Base-by-base conservation (phyloP, 1,140 invertebrate genomes). In the Steinernema khuongi region DNA sequence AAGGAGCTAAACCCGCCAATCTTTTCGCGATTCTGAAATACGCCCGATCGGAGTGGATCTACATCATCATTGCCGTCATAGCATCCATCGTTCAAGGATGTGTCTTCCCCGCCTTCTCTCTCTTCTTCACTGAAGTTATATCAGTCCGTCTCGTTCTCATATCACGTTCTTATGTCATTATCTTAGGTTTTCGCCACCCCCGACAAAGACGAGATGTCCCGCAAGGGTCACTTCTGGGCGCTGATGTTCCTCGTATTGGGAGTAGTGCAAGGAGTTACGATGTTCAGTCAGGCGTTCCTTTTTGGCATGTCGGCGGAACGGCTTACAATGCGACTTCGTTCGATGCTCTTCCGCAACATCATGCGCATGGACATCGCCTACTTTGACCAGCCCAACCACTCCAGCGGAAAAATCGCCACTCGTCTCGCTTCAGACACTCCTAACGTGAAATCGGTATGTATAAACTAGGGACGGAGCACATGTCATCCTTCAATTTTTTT, bases 351-450 rank as follows among this genome's bases (percentile, higher is more conserved):
- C 73, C 81, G 76, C 43, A 85, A 87, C 26, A 86, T 89, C 78
- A 44, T 89, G 26, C 78, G 85, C 43, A 81, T 86, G 85, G 87
- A 89, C 43, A 87, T 88, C 33, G 70, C 84, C 2, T 89, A 82
- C 77, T 89, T 88, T 84, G 88, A 89, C 81, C 81, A 86, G 67
- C 80, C 84, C 1, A 82, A 83, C 26, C 89, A 89, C 79, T 80
- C 81, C 31, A 82, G 86, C 68, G 88, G 88, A 33, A 85, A 85
- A 32, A 73, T 89, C 29, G 82, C 84, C 18, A 87, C 88, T n/a
- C 77, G 88, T 70, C 80, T 89, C 26, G 83, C 88, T 22, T 86
- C 85, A 11, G 88, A 89, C 81, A 86, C 88, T 66, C 86, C 88
- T n/a, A 85, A 85, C 76, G 84, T 89, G 1, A 87, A 88, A 80